phyloP scores from a whole-genome alignment of 1,140 invertebrate species.

The Drosophila busckii region DNA sequence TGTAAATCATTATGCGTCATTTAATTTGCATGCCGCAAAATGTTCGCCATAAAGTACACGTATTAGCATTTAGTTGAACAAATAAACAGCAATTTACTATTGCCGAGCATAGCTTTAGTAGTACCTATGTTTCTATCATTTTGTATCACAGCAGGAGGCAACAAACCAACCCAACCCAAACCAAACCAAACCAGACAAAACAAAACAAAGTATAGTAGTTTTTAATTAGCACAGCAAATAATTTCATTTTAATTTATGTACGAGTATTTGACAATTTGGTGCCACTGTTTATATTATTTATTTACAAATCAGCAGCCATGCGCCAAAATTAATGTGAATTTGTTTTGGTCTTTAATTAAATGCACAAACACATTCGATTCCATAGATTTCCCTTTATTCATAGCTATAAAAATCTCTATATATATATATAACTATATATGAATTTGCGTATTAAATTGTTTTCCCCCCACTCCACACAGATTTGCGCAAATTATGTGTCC shows the following conservation, averaged over 20 bases:
- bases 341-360: conserved; percentile 29
- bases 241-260: conserved; percentile 18
- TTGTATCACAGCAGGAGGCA: no score
- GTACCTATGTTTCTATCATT: no score
- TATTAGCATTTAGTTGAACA: conserved; percentile 64
- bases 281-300: conserved; percentile 8
- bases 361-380: conserved; percentile 18
- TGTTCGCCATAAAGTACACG: conserved; percentile 58
- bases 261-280: conserved; percentile 11
- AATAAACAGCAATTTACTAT: conserved; percentile 62
- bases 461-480: conserved; percentile 50
- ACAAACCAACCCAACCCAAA: no score
- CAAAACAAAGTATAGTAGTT: conserved; percentile 7
- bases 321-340: conserved; percentile 6
- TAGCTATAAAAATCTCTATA: background rate
- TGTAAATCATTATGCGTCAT: conserved; percentile 54
- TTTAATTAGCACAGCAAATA: conserved; percentile 27
- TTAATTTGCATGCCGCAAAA: conserved; percentile 52
- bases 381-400: conserved; percentile 8
- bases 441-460: conserved; percentile 58
- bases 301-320: conserved; percentile 3
- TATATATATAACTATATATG: no score
- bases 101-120: background rate
- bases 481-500: conserved; percentile 78
- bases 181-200: no score